Conservation (phyloP, 2,797 vertebrate genomes). For the Sebastes glaucus region DNA sequence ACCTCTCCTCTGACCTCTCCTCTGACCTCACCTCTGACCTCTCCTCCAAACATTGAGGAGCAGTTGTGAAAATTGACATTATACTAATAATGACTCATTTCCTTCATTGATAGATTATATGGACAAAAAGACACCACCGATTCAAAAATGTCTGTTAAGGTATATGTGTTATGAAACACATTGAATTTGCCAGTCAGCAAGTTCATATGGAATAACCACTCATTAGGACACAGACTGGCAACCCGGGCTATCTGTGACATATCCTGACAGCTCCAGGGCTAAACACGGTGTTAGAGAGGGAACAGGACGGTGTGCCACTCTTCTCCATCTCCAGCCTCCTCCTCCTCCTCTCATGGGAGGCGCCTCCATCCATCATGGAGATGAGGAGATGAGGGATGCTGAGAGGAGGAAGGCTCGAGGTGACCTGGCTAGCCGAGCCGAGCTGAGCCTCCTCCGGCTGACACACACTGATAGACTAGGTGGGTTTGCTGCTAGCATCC, state of each 20-base stretch:
- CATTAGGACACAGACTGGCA: not conserved
- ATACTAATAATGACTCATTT: rapidly evolving
- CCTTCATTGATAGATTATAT: not conserved
- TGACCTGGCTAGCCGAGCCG: not conserved
- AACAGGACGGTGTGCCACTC: conserved; percentile 11
- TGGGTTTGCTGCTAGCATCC: conserved; percentile 26
- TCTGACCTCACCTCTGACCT: too few relatives aligned
- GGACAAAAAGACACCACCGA: not conserved
- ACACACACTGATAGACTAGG: not conserved
- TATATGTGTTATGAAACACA: not conserved
- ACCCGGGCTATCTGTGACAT: not conserved
- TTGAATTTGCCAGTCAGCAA: not conserved
- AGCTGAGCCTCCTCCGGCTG: not conserved
- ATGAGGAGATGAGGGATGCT: conserved; percentile 40
- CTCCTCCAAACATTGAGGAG: too few relatives aligned
- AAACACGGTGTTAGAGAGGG: not conserved
- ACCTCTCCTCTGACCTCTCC: too few relatives aligned
- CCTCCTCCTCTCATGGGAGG: conserved; percentile 52
- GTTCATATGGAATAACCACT: not conserved
- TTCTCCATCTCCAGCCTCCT: conserved; percentile 18
- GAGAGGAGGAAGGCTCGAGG: conserved; percentile 3
- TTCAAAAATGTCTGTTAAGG: not conserved
- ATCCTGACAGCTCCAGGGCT: not conserved
- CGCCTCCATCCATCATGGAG: conserved; percentile 50
- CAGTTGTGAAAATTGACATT: not conserved